Evolutionary conservation across 1,140 invertebrate species (phyloP), one percentile per base, ranked within the genome.

Genomic region (Adoxophyes honmai): DNA sequence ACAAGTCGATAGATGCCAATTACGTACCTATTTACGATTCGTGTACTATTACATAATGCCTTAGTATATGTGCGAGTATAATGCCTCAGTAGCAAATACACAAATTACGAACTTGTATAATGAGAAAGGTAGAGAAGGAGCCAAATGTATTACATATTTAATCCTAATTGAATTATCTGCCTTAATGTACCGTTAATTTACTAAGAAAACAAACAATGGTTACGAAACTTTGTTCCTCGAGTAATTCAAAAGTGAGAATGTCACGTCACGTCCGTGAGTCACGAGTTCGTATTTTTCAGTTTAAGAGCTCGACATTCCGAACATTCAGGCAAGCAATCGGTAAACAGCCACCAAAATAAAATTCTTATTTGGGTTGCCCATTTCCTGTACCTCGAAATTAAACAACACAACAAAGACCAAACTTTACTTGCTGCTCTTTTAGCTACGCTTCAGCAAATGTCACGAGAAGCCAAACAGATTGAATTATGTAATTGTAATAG

Each of bases 1-100:
- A 55, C 58, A 48, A 55, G 42, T 48, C 42, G 21, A 48, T 48
- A 10, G n/a, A 10, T 48, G 16, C 42, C 42, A 21, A 21, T 28
- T n/a, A n/a, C n/a, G n/a, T n/a, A n/a, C n/a, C n/a, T n/a, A n/a
- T n/a, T n/a, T n/a, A n/a, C n/a, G n/a, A n/a, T n/a, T n/a, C n/a
- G n/a, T n/a, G n/a, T n/a, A n/a, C n/a, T n/a, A n/a, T n/a, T n/a
- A n/a, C n/a, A n/a, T n/a, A n/a, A n/a, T n/a, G n/a, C n/a, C n/a
- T n/a, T n/a, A n/a, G n/a, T n/a, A n/a, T n/a, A n/a, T n/a, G n/a
- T n/a, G n/a, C n/a, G n/a, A n/a, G n/a, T n/a, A n/a, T n/a, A n/a
- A n/a, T n/a, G n/a, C n/a, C n/a, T n/a, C n/a, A n/a, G n/a, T n/a
- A n/a, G n/a, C n/a, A n/a, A n/a, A n/a, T n/a, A n/a, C n/a, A n/a